Base-by-base conservation (phyloP, 2,888 invertebrate species). In the Hesperia comma region DNA sequence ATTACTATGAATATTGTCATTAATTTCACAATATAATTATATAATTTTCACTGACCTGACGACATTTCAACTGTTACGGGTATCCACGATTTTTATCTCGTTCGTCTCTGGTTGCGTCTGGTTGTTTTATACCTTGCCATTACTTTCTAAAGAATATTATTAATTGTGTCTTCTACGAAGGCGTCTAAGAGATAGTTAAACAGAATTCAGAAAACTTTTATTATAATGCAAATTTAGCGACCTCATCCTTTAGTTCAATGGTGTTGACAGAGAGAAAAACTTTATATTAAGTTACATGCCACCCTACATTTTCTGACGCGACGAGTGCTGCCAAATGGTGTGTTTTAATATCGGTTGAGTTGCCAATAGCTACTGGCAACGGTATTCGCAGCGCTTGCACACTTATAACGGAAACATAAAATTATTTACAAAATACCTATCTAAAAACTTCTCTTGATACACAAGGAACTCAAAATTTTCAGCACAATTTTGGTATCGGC, bases 271-370 rank as follows among this genome's bases (percentile, higher is more conserved):
- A 67, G 64, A 70, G 69, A 72, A 72, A 71, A 63, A 70, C 68
- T 61, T 71, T 69, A 71, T 69, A 71, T 72, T 71, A 71, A 74
- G 70, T 70, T 70, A 71, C 69, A 68, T 81, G 79, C 80, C 75
- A 75, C 70, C 71, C 72, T 71, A 71, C 74, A 72, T 74, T 70
- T 19, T 73, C 69, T 67, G 75, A 76, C 77, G 78, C 77, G 76
- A 77, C 71, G 71, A 72, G 74, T 77, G 78, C 85, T 90, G 91
- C 90, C 90, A 90, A 91, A 90, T 90, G 81, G 85, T 79, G 77
- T 84, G 78, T 82, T 84, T 87, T 87, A 88, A 87, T 87, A 87
- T 85, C 79, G 81, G 79, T 77, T 75, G 76, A 80, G 79, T 81
- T 85, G 84, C 81, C 82, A 76, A 70, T 76, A 77, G 78, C 76